phyloP scores from a whole-genome alignment of 2,888 invertebrate genomes.

The Cyaniris semiargus region DNA sequence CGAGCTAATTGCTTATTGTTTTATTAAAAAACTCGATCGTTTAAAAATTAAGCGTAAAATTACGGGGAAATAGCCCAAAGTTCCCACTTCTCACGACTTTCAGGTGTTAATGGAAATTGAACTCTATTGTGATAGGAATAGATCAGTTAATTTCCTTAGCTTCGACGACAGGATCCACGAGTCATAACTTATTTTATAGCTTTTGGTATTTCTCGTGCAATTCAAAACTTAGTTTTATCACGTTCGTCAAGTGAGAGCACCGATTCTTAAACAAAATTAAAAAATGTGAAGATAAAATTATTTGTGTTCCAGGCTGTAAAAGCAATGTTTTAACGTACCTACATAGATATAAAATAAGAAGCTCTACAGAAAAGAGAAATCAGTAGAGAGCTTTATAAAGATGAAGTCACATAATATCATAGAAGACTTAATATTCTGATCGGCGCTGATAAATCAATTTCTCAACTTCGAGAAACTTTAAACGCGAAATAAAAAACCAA shows the following conservation, averaged over 20 bases:
- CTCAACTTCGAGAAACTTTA: neutral
- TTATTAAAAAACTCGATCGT: slow-evolving; percentile 25
- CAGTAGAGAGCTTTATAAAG: neutral
- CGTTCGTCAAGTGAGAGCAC: neutral
- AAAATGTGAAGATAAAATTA: neutral
- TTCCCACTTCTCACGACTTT: slow-evolving; percentile 26
- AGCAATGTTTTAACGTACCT: too few relatives aligned
- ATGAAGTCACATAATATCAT: neutral
- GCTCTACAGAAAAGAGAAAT: neutral
- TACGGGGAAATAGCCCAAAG: slow-evolving; percentile 24
- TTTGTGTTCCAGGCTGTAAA: too few relatives aligned
- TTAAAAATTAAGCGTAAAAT: slow-evolving; percentile 34
- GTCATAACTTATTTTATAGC: slow-evolving; percentile 13
- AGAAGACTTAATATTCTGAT: neutral
- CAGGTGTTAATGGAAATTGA: neutral
- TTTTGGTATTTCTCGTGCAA: slow-evolving; percentile 1
- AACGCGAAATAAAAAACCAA: neutral
- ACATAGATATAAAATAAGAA: neutral
- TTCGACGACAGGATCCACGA: neutral
- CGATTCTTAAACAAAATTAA: neutral
- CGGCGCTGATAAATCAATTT: neutral
- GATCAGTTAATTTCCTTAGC: neutral
- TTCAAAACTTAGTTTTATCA: slow-evolving; percentile 11
- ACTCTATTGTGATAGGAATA: neutral
- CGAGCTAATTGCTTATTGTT: slow-evolving; percentile 25